Evolutionary conservation across 2,888 invertebrate genomes (phyloP).

Genomic region (Spialia ferax): DNA sequence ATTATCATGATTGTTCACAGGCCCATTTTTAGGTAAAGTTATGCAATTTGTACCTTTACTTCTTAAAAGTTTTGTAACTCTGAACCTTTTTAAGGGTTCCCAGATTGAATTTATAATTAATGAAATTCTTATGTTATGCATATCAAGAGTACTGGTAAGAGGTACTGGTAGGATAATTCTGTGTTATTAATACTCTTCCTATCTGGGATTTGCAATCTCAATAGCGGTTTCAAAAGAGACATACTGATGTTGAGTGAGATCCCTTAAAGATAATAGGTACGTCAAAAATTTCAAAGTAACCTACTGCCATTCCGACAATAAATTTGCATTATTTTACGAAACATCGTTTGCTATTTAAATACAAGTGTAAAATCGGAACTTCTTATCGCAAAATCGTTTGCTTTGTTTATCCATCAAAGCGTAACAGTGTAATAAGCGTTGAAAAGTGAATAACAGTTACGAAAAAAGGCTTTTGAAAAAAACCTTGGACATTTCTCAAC

Average conservation of each 20-base stretch:
- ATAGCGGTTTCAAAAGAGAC: too few species aligned
- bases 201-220: too few species aligned
- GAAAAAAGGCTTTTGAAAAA: conserved; percentile 52
- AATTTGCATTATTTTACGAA: too few species aligned
- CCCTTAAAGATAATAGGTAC: too few species aligned
- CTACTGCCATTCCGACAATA: too few species aligned
- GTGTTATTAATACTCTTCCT: background rate
- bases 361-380: conserved; percentile 47
- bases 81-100: background rate
- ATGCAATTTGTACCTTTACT: conserved; percentile 2
- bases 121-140: background rate
- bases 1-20: conserved; percentile 24
- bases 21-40: conserved; percentile 4
- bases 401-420: conserved; percentile 67
- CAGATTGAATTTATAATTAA: background rate
- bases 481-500: conserved; percentile 56
- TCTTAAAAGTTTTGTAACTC: background rate
- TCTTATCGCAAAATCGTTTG: conserved; percentile 56
- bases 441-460: conserved; percentile 70
- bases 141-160: background rate
- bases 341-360: too few species aligned
- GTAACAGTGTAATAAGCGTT: conserved; percentile 58
- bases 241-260: too few species aligned
- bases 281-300: too few species aligned
- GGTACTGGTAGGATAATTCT: too few species aligned